These are phyloP conservation scores for Crotalus helleri DNA, from an alignment of 2,113 vertebrate species.

Conservation along the genomic window DNA sequence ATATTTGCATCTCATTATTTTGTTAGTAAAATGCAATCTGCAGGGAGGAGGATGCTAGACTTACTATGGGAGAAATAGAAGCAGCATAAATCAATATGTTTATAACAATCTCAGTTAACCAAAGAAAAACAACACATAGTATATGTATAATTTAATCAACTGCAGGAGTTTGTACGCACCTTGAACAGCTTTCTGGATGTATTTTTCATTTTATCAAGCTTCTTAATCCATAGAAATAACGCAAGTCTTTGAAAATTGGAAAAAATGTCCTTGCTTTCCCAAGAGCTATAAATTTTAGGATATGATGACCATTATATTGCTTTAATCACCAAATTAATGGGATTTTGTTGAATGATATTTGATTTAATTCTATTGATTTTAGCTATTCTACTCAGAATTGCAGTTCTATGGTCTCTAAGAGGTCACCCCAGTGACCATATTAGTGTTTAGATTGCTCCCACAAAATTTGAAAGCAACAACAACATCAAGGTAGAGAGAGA, in stretches of 20 bases:
- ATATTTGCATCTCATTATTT: background rate
- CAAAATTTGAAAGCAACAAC: background rate
- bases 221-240: background rate
- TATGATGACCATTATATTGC: background rate
- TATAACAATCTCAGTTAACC: background rate
- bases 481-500: background rate
- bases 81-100: background rate
- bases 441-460: background rate
- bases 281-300: background rate
- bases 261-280: background rate
- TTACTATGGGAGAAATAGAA: background rate
- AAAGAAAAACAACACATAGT: background rate
- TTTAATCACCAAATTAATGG: background rate
- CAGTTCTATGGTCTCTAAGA: background rate
- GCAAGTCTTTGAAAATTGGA: background rate
- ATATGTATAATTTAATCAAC: background rate
- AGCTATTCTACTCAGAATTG: background rate
- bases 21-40: background rate
- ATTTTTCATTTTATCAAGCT: background rate
- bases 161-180: background rate
- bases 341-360: background rate
- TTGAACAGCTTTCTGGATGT: background rate
- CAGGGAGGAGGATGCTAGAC: background rate
- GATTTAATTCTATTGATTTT: background rate
- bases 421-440: background rate